Evolutionary conservation across 2,888 invertebrate species (phyloP), one percentile per base, ranked within the genome.

Genomic region (Nebria salina): DNA sequence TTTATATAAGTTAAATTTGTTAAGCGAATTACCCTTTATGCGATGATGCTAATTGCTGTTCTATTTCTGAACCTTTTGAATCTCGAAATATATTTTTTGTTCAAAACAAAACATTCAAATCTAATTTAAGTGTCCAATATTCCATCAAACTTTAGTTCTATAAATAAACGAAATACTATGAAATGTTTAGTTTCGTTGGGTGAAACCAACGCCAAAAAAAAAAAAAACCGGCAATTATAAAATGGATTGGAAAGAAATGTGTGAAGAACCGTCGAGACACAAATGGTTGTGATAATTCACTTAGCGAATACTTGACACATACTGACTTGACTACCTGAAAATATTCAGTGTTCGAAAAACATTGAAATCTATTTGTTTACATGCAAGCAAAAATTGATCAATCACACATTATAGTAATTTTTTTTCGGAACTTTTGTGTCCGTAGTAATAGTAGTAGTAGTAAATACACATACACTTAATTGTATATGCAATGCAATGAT

Each of bases 401-500:
- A 68, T 68, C 15, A 68, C 68, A 25, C 68, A 15, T 25, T 68
- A 25, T 68, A 25, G 15, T 25, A 68, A 68, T 68, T 11, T 68
- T 25, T 20, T 20, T 20, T 68, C 68, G 15, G 20, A 68, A 15
- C 68, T 11, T 68, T 68, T 68, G 5, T 25, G 15, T 68, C 15
- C 25, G 68, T 25, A 68, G 25, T 25, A 68, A 54, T 54, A 54
- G 54, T 54, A 54, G 13, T 54, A 54, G 54, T 54, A 54, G 54
- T 54, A 54, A 54, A 54, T 54, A 72, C 26, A 64, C 72, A 72
- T 26, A 72, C 74, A 77, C 26, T 70, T 64, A 54, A 77, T 68
- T 79, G 77, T 65, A 78, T 77, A 66, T 75, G 75, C 80, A 80
- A 66, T 75, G 75, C 80, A 80, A 80, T 80, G 75, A 66, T 54